Base-by-base conservation (phyloP, 2,888 invertebrate genomes). In the Vandiemenella viatica region DNA sequence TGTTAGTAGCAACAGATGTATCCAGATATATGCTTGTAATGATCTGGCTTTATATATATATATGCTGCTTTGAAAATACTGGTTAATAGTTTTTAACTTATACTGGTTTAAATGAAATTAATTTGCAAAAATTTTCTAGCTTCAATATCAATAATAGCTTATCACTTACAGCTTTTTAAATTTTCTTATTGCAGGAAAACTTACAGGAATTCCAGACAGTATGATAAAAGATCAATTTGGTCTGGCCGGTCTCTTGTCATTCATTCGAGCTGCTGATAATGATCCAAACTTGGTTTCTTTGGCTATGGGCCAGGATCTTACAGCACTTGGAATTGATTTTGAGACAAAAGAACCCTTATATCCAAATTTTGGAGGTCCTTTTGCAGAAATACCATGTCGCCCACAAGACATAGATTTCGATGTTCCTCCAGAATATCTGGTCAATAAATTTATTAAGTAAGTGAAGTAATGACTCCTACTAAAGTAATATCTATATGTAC, bases 151-250 rank as follows among this genome's bases (percentile, higher is more conserved):
- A n/a, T n/a, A n/a, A n/a, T n/a, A n/a, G n/a, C n/a, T n/a, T n/a
- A n/a, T n/a, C n/a, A n/a, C n/a, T n/a, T n/a, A n/a, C n/a, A n/a
- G 23, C 8, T 46, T 20, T n/a, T 26, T 2, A 43, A 45, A 41
- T 53, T 47, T 54, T 48, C 53, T 55, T 58, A 50, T 48, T 50
- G 49, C 66, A 91, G 91, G 92, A 61, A 87, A 89, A 74, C 93
- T 98, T 63, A 90, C 95, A 67, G 95, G 96, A 73, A 97, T 98
- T 74, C 98, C 97, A 54, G 81, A 83, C 58, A 90, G 90, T 65
- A 98, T 98, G 97, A 91, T 99, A 57, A 89, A 87, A 61, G 98
- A 98, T 72, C 97, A 98, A 73, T 98, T 95, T 69, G 98, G 98
- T 60, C 96, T 99, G 75, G 95, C 97, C 58, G 98, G 98, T 43